These are phyloP conservation scores for Diplodus puntazzo DNA, from an alignment of 2,797 vertebrate genomes.

Conservation along the genomic window DNA sequence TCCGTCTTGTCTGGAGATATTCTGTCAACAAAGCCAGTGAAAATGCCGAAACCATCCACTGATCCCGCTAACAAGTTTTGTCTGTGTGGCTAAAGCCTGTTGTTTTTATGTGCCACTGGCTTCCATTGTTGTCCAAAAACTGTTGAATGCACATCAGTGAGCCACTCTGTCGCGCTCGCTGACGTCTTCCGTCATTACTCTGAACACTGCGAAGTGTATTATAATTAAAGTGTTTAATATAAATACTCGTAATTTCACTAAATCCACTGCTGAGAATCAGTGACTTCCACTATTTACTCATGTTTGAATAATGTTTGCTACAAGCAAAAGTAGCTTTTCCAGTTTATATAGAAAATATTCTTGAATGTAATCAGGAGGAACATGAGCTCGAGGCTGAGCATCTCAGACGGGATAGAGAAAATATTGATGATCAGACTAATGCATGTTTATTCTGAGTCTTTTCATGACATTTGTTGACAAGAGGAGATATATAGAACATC, in stretches of 20 bases:
- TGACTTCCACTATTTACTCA: neutral
- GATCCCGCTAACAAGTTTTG: neutral
- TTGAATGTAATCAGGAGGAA: neutral
- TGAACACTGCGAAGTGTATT: neutral
- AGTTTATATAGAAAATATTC: neutral
- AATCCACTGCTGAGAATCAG: neutral
- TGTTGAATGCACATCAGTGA: neutral
- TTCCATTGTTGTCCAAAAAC: constrained; percentile 6
- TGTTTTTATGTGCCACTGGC: no score
- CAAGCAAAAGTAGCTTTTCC: no score
- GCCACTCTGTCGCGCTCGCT: neutral
- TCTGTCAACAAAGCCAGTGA: constrained; percentile 1
- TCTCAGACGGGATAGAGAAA: neutral
- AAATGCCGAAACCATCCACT: constrained; percentile 2
- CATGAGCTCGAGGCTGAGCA: neutral
- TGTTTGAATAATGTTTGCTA: neutral
- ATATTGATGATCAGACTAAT: neutral
- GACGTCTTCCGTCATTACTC: neutral
- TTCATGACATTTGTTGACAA: neutral
- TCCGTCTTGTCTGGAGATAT: neutral
- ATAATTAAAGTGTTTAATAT: neutral
- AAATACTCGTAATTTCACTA: constrained; percentile 1
- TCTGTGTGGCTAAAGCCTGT: neutral
- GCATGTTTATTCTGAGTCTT: neutral
- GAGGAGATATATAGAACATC: neutral